Percentiles rank a stretch among this genome's conserved stretches.
Conservation (phyloP, 2,113 vertebrate genomes). For the Echinops telfairi region DNA sequence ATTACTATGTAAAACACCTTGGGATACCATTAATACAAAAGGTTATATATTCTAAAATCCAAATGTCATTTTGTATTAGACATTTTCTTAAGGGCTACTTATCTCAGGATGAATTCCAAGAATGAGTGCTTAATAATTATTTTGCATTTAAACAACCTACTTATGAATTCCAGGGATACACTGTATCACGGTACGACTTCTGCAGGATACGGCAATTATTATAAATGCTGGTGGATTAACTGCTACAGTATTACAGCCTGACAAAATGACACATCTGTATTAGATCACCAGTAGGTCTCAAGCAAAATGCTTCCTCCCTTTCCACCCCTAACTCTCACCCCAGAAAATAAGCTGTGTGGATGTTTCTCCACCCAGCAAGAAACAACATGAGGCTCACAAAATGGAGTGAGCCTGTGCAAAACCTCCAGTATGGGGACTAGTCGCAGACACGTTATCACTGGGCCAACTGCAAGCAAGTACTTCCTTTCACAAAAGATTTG, state of each 20-base stretch:
- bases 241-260: slow-evolving; percentile 68
- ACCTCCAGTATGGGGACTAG: not conserved
- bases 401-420: not conserved
- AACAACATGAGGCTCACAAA: not conserved
- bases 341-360: slow-evolving; percentile 38
- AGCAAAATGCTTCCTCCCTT: slow-evolving; percentile 28
- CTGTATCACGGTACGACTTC: slow-evolving; percentile 69
- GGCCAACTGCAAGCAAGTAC: not conserved
- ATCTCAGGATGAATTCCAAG: slow-evolving; percentile 85
- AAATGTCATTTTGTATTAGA: slow-evolving; percentile 85
- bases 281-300: slow-evolving; percentile 75
- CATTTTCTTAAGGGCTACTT: slow-evolving; percentile 85
- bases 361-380: slow-evolving; percentile 36
- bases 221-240: slow-evolving; percentile 75
- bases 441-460: not conserved
- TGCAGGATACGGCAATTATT: slow-evolving; percentile 77
- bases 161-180: slow-evolving; percentile 83
- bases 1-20: slow-evolving; percentile 86
- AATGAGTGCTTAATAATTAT: slow-evolving; percentile 85
- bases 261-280: slow-evolving; percentile 78
- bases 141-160: slow-evolving; percentile 85
- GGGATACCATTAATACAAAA: slow-evolving; percentile 85
- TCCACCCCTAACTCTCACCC: not conserved
- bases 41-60: slow-evolving; percentile 84
- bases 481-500: not conserved